Base-by-base conservation (phyloP, 1,140 invertebrate species). In the Listronotus oregonensis region DNA sequence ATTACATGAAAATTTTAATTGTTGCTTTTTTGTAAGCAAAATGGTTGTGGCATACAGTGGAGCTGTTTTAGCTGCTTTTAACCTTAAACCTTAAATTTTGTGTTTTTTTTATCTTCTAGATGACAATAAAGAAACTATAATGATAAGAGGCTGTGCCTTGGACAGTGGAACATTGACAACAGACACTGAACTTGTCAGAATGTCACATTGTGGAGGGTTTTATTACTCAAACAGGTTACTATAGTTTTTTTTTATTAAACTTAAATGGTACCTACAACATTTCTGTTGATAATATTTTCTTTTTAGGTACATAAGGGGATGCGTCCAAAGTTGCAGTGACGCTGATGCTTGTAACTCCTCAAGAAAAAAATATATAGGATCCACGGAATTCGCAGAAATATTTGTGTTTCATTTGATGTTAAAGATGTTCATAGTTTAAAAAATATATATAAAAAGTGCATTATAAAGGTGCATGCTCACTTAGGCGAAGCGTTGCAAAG, bases 161-260 rank as follows among this genome's bases (percentile, higher is more conserved):
- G 94, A 96, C 81, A 94, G 92, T 70, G 94, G 94, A 2, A 94
- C 93, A 0, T 84, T 94, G 2, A 96, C 94, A 42, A 95, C 92
- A 1, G 94, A 96, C 78, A 95, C 94, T 0, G 94, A 97, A 82
- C 88, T 96, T 40, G 92, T 95, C 43, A 81, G 94, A 64, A 95
- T 95, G 92, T 95, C 93, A 18, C 94, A 96, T 76, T 97, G 94
- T 79, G 94, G 94, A 40, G 85, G 89, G 63, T 95, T 96, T 80
- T 93, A 90, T 74, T 95, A 92, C 71, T 87, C 94, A 72, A 87
- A 92, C 71, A 88, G 90, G 90, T 95, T 80, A 80, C 78, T 66
- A 21, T 51, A 44, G 44, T 57, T 10, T 32, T 31, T 5, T 43
- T 5, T 43, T 44, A 27, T 57, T 59, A 17, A 37, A 32, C 2